Base-by-base conservation (phyloP, 2,113 vertebrate species). In the Tor tambroides region DNA sequence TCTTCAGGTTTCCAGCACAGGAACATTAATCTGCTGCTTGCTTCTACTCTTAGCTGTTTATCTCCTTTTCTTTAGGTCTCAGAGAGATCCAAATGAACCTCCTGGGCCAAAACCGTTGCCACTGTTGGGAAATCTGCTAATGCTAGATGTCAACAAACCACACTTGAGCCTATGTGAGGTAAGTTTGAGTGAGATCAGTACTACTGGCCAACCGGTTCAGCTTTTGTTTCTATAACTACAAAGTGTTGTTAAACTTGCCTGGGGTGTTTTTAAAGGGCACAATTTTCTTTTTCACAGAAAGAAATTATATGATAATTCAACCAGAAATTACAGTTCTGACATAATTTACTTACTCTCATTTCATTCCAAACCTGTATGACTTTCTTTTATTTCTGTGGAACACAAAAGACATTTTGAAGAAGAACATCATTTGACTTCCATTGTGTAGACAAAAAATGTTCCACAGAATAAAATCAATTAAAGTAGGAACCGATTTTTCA, bases 91-190 rank as follows among this genome's bases (percentile, higher is more conserved):
- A 32, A 90, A 84, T 6, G 86, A 91, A 6, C 89, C 90, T 78
- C 89, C 91, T 10, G 91, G 89, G 30, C 90, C 89, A 56, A 91
- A 84, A 72, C 77, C 90, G 8, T 12, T 91, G 49, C 91, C 91
- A 11, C 61, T 92, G 46, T 38, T 95, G 6, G 92, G 93, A n/a
- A 94, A 94, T 84, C 32, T 94, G 28, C 69, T 92, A 19, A 87
- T 91, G 69, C 0, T 93, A 65, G 91, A 92, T 56, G 86, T 93
- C 17, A 86, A 80, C 28, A 91, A 84, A 46, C 88, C 84, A 0
- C 41, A 91, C 81, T 15, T 11, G 1, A 72, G 54, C 1, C 91
- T 94, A 2, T 78, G 19, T 71, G 10, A 92, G 49, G 93, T 93
- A 49, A 87, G 89, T 6, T 30, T 26, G 28, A 35, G n/a, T 54